Conservation (phyloP, 2,797 vertebrate genomes). For the Pseudopleuronectes americanus region DNA sequence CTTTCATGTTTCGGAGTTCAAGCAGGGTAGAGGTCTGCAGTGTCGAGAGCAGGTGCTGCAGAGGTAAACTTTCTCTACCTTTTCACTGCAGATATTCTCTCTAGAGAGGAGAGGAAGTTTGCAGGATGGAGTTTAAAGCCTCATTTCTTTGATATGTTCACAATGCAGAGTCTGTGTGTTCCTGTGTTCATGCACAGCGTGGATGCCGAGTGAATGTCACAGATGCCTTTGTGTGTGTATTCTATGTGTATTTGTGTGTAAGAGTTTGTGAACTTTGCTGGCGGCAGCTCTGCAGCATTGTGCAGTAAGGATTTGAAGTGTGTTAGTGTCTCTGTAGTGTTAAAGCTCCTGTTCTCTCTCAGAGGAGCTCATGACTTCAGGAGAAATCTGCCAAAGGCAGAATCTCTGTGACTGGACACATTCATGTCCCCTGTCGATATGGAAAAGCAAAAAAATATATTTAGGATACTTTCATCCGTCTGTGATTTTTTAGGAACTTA, state of each 20-base stretch:
- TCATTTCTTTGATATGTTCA: slow-evolving; percentile 21
- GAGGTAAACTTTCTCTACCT: slow-evolving; percentile 17
- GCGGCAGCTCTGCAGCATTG: slow-evolving; percentile 60
- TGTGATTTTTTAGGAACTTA: slow-evolving; percentile 24
- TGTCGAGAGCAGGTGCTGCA: slow-evolving; percentile 42
- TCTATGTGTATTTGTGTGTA: slow-evolving; percentile 53
- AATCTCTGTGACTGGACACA: slow-evolving; percentile 29
- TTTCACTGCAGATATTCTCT: slow-evolving; percentile 42
- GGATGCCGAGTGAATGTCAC: slow-evolving; percentile 32
- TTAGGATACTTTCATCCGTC: slow-evolving; percentile 10
- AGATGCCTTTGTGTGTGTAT: slow-evolving; percentile 36
- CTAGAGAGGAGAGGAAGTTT: slow-evolving; percentile 39
- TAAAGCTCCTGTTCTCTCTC: slow-evolving; percentile 53
- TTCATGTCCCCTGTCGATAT: slow-evolving; percentile 33
- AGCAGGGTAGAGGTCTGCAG: slow-evolving; percentile 16
- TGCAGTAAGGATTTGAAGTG: slow-evolving; percentile 68
- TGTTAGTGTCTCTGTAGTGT: slow-evolving; percentile 65
- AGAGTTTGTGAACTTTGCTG: slow-evolving; percentile 51
- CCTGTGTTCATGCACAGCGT: slow-evolving; percentile 17
- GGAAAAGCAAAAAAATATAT: slow-evolving; percentile 10
- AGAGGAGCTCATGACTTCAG: slow-evolving; percentile 39
- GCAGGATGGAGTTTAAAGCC: slow-evolving; percentile 36
- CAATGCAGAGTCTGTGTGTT: slow-evolving; percentile 12
- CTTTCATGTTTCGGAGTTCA: slow-evolving; percentile 15
- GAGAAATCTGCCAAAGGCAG: slow-evolving; percentile 31